Evolutionary conservation across 2,113 vertebrate species (phyloP).

Genomic region (Callorhinus ursinus): DNA sequence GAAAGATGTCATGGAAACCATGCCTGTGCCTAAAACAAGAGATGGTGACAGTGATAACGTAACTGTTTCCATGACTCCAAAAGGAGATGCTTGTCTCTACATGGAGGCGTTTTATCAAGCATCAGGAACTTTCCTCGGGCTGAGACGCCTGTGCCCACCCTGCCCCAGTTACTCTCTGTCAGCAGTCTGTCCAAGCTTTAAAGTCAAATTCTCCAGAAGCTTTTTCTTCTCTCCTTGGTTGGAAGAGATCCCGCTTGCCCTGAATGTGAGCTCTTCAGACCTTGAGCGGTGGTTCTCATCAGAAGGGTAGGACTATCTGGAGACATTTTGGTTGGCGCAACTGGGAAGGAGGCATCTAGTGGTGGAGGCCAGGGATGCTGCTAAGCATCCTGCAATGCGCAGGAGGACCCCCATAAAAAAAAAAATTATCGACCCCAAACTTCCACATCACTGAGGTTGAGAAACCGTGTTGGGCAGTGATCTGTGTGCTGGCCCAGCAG

Average conservation of each 20-base stretch:
- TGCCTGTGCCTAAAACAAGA: background rate
- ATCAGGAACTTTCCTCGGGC: background rate
- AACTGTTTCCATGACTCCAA: background rate
- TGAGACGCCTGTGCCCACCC: no score
- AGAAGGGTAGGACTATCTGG: fast-evolving
- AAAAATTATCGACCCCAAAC: background rate
- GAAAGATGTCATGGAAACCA: constrained; percentile 44
- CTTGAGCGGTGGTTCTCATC: background rate
- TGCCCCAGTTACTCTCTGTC: background rate
- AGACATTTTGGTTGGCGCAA: background rate
- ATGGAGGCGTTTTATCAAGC: background rate
- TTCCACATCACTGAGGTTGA: fast-evolving
- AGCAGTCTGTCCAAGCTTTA: background rate
- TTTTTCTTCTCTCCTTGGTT: background rate
- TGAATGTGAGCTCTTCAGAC: background rate
- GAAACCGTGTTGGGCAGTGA: background rate
- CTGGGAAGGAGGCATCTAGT: background rate
- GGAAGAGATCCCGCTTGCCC: background rate
- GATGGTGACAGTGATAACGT: background rate
- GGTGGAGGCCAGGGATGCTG: background rate
- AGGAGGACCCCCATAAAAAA: fast-evolving
- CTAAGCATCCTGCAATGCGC: fast-evolving
- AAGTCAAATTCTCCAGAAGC: background rate
- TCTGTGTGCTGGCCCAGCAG: fast-evolving
- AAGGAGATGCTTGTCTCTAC: background rate